Base-by-base conservation (phyloP, 1,140 invertebrate species). In the Brachionus rotundiformis region DNA sequence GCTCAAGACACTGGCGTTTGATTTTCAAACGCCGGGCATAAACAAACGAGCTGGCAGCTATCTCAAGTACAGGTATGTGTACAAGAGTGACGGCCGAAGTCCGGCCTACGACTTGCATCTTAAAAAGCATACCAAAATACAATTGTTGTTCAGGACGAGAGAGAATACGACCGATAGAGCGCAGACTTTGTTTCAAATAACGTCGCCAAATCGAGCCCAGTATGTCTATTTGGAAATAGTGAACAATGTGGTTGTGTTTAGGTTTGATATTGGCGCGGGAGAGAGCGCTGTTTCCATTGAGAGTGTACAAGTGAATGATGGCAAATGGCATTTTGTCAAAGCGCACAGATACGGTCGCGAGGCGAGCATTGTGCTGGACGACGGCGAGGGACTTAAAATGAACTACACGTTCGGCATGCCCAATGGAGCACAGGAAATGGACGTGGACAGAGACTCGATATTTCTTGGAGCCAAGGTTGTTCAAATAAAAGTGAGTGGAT, bases 261-360 rank as follows among this genome's bases (percentile, higher is more conserved):
- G 79, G 19, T 81, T 63, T 49, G 82, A 82, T 10, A 79, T 82
- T 29, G 68, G 81, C n/a, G 47, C 29, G 10, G 59, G 68, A n/a
- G 59, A 82, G 29, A 82, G 44, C 39, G 13, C 29, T 41, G 71
- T 61, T 13, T 49, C 33, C 0, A 54, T 54, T 33, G 19, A 47
- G 5, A 82, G 36, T 54, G 10, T 94, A 93, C 77, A 91, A 2
- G 95, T 97, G 1, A 94, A 95, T 85, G 95, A 98, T 88, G 96
- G 96, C 10, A 94, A 96, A 85, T 98, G 96, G 96, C 96, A 98
- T 86, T 94, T 93, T 7, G 94, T 95, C 0, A 91, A 93, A 25
- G 82, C 88, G 63, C 82, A 85, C 16, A 91, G 96, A 81, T 95
- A 94, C 84, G 95, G 96, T 39, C 95, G 94, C 39, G 94, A 94